A percentile compares a stretch with the other conserved stretches of the same genome.
Evolutionary conservation across 53 echinoderm and acorn worm species (phyloP).

Genomic region (Stichopus horrens): DNA sequence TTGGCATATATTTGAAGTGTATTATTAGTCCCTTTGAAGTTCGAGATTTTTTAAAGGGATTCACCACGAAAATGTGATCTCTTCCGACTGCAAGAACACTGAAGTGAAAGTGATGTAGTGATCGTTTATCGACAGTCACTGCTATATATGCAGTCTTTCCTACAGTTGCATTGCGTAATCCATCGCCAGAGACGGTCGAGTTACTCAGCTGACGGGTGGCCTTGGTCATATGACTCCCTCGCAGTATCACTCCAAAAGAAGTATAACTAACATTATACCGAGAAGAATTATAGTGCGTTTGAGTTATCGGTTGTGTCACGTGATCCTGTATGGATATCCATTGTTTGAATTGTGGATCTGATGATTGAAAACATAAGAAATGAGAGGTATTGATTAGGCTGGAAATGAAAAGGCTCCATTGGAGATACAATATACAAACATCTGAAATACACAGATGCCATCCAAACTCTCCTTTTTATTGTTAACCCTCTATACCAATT

Average conservation of each 20-base stretch:
- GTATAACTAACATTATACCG: not conserved
- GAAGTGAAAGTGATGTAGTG: not conserved
- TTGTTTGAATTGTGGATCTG: too few relatives aligned
- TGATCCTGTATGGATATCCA: too few relatives aligned
- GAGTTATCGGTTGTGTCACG: too few relatives aligned
- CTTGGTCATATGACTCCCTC: not conserved
- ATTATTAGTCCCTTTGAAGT: not conserved
- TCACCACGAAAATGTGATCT: not conserved
- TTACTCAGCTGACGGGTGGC: not conserved
- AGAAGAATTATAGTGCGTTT: not conserved
- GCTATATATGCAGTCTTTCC: not conserved
- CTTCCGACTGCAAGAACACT: conserved; percentile 22
- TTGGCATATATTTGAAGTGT: not conserved
- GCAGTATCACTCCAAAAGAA: not conserved
- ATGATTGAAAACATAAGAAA: too few relatives aligned
- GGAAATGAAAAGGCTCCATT: too few relatives aligned
- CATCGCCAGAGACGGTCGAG: not conserved
- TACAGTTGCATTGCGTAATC: not conserved
- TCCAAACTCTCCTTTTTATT: too few relatives aligned
- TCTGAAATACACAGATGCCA: too few relatives aligned
- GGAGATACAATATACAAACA: too few relatives aligned
- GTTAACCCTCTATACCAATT: too few relatives aligned
- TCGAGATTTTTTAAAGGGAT: not conserved
- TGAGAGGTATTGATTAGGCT: too few relatives aligned
- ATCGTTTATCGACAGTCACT: not conserved